These are phyloP conservation scores for Dreissena polymorpha DNA, from an alignment of 1,140 invertebrate species.

Conservation along the genomic window DNA sequence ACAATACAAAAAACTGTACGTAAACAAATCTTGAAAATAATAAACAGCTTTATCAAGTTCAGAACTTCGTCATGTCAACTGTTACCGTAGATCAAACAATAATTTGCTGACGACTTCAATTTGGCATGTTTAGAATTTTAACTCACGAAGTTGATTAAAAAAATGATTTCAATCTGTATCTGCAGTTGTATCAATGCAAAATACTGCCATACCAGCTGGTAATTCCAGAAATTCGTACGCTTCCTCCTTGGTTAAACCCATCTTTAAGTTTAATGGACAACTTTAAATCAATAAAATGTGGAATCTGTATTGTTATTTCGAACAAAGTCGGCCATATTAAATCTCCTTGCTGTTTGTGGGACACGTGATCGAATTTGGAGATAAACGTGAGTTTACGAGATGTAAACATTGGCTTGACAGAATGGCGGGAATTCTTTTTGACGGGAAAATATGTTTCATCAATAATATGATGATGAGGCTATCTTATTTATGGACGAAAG, in stretches of 20 bases:
- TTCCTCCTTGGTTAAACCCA: slow-evolving; percentile 61
- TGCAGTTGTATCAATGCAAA: background rate
- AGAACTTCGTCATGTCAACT: background rate
- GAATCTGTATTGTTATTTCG: background rate
- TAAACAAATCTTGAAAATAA: background rate
- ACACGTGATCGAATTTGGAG: slow-evolving; percentile 41
- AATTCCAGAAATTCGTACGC: slow-evolving; percentile 62
- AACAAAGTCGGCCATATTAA: slow-evolving; percentile 45
- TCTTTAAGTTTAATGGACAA: background rate
- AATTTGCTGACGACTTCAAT: too few species aligned
- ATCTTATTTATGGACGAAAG: too few species aligned
- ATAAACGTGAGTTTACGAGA: slow-evolving; percentile 29
- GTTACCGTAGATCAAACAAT: background rate
- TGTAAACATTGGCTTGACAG: slow-evolving; percentile 42
- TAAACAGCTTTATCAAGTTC: background rate
- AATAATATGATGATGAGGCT: too few species aligned
- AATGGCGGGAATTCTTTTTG: slow-evolving; percentile 53
- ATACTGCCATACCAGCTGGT: slow-evolving; percentile 60
- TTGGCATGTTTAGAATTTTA: background rate
- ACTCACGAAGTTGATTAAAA: background rate
- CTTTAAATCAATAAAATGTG: background rate
- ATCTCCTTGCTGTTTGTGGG: slow-evolving; percentile 52
- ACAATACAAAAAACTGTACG: too few species aligned
- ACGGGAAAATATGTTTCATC: too few species aligned
- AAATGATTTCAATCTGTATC: background rate